Base-by-base conservation (phyloP, 2,888 invertebrate genomes). In the Harpalus rubripes region DNA sequence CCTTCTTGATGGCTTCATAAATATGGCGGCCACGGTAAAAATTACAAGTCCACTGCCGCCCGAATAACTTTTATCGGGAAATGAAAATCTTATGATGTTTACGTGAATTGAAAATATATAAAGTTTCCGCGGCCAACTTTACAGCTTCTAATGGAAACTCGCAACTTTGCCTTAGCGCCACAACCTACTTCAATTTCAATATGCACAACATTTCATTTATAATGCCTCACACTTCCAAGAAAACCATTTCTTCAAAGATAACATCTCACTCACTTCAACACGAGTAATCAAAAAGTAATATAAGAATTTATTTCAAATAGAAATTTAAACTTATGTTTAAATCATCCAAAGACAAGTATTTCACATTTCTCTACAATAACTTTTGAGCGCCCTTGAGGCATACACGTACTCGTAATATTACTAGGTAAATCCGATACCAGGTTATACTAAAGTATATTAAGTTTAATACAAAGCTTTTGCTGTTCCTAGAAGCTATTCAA, bases 81-180 rank as follows among this genome's bases (percentile, higher is more conserved):
- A 81, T 81, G 68, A 52, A 81, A 81, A 81, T 81, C 81, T 81
- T 81, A 81, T 56, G 81, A 81, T 81, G 68, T 81, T 81, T 81
- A 81, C 68, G 81, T 81, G 81, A 81, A 81, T 81, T 81, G 81
- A 68, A 81, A 81, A 81, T 81, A 68, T 81, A 81, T 81, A 81
- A 78, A 78, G 58, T 78, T 78, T 8, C 26, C 8, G n/a, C 22
- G 72, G 63, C 22, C 63, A 58, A 22, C 22, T 78, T 78, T 78
- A 39, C 58, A 32, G 44, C 58, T 78, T 78, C 58, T 78, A 78
- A 78, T 78, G 78, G 78, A 78, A 78, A 78, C 16, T 26, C 59
- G 44, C 44, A 76, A 52, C 76, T 76, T 76, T 18, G 22, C 32
- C n/a, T 12, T 44, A 22, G 22, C 12, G 12, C 10, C 44, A 10